Base-by-base conservation (phyloP, 2,797 vertebrate species). In the Notamacropus eugenii region DNA sequence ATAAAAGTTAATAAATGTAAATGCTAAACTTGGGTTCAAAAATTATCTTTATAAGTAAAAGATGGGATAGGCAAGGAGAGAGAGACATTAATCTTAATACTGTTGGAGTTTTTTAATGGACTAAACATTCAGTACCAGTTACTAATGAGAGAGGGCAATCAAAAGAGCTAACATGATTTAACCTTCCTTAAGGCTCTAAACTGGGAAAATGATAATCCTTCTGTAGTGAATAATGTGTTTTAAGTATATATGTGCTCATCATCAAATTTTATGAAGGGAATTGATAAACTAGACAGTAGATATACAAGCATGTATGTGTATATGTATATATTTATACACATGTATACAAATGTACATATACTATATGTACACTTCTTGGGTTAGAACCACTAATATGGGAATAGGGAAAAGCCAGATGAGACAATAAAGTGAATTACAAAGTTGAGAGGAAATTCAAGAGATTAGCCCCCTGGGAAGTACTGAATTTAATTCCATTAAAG, bases 371-470 rank as follows among this genome's bases (percentile, higher is more conserved):
- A 93, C 11, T 92, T 54, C 13, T 95, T 91, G 22, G 29, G 93
- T n/a, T 91, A 95, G 34, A 96, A 16, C 55, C 57, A 92, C 58
- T 96, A 90, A 55, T 96, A 93, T 91, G 93, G 87, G 94, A 96
- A 87, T 67, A 67, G 13, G 2, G 16, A 94, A 96, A 57, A 27
- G 34, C 29, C 13, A 54, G 90, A 62, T 57, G 8, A 94, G 52
- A 16, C 28, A 93, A 55, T 90, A 74, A 94, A 95, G 29, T 90
- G 22, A 96, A 93, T 57, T 96, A 67, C 55, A 74, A 74, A 91
- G 27, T 93, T 95, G 93, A 59, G 62, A 93, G 50, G 91, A 12
- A 94, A 93, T 91, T 91, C 59, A 24, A 22, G 52, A 92, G 90
- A 31, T 4, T 34, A 94, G 9, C 9, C 28, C 50, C 56, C 55